phyloP scores from a whole-genome alignment of 1,140 invertebrate genomes.

The Drusus annulatus region DNA sequence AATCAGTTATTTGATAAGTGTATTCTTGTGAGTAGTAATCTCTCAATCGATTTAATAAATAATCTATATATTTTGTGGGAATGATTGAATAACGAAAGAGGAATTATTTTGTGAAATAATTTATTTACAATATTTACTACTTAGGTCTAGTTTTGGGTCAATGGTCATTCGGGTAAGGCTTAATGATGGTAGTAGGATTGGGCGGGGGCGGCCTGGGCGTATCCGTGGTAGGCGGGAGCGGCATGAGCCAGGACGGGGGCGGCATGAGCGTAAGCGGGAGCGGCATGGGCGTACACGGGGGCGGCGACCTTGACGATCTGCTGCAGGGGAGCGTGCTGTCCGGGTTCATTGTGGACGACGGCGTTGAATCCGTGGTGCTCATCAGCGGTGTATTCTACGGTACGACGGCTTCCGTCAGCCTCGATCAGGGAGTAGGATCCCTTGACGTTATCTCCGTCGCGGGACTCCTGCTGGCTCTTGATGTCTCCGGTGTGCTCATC shows the following conservation, averaged over 20 bases:
- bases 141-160: slow-evolving; percentile 14
- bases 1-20: no score
- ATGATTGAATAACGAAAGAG: no score
- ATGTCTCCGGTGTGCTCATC: slow-evolving; percentile 74
- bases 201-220: slow-evolving; percentile 38
- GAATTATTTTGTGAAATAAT: slow-evolving; percentile 42
- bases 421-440: slow-evolving; percentile 75
- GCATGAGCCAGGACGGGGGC: no score
- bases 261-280: slow-evolving; percentile 54
- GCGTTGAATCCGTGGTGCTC: slow-evolving; percentile 81
- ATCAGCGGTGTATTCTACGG: slow-evolving; percentile 83
- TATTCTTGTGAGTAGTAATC: no score
- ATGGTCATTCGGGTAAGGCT: background rate
- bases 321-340: slow-evolving; percentile 62
- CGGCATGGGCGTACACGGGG: no score
- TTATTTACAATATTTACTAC: slow-evolving; percentile 50
- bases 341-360: slow-evolving; percentile 73
- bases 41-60: no score
- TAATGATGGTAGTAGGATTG: slow-evolving; percentile 51
- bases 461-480: slow-evolving; percentile 75
- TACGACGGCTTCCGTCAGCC: slow-evolving; percentile 79
- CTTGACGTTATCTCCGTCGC: slow-evolving; percentile 74
- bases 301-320: slow-evolving; percentile 64
- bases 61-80: no score
- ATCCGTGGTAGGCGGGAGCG: slow-evolving; percentile 56